Conservation (phyloP, 1,140 invertebrate species). For the Eumaeus atala region DNA sequence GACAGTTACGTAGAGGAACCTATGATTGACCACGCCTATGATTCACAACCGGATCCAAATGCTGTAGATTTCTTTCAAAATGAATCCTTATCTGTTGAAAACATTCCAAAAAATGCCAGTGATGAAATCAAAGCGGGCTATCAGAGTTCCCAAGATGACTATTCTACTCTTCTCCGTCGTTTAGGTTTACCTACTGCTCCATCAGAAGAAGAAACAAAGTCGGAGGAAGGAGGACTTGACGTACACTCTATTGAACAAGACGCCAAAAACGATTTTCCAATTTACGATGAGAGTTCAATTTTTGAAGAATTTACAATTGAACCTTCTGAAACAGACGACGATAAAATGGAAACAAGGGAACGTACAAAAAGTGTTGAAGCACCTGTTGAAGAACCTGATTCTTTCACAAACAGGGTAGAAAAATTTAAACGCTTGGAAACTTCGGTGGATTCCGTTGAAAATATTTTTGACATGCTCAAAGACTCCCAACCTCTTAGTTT, state of each 20-base stretch:
- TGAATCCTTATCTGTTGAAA: constrained; percentile 39
- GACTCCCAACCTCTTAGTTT: constrained; percentile 22
- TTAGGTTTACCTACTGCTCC: constrained; percentile 46
- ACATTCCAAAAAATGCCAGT: constrained; percentile 46
- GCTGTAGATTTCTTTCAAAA: constrained; percentile 22
- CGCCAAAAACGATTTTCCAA: constrained; percentile 58
- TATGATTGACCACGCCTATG: constrained; percentile 20
- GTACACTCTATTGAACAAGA: constrained; percentile 63
- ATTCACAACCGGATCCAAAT: constrained; percentile 14
- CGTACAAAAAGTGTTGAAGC: constrained; percentile 38
- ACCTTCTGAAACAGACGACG: constrained; percentile 55
- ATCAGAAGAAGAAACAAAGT: constrained; percentile 51
- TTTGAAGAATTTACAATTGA: constrained; percentile 47
- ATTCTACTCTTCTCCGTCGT: constrained; percentile 30
- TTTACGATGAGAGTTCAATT: constrained; percentile 30
- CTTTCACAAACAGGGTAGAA: constrained; percentile 57
- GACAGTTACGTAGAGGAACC: constrained; percentile 15
- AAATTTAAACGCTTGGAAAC: constrained; percentile 51
- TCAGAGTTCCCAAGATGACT: constrained; percentile 41
- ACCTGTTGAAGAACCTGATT: constrained; percentile 32
- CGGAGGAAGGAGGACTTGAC: constrained; percentile 53
- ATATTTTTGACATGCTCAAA: constrained; percentile 24
- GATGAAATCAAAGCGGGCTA: constrained; percentile 59
- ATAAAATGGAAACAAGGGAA: constrained; percentile 50
- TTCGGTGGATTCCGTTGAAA: constrained; percentile 25